These are phyloP conservation scores for Gymnogyps californianus DNA, from an alignment of 2,113 vertebrate species.

Conservation along the genomic window DNA sequence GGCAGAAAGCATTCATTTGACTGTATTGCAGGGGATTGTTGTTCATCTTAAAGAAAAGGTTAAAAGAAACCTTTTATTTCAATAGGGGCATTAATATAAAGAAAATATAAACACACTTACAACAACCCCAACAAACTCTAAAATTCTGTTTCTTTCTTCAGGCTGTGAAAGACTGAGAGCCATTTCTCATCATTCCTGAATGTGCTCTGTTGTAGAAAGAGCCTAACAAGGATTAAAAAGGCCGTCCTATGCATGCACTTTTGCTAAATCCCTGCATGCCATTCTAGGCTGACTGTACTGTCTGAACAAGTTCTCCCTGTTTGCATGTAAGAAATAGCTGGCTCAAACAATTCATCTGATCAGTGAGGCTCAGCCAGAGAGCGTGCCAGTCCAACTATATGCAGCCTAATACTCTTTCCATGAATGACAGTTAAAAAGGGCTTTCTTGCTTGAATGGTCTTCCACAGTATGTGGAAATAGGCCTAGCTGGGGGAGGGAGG, in stretches of 20 bases:
- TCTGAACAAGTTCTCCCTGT: slow-evolving; percentile 69
- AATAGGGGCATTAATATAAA: not conserved
- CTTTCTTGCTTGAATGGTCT: slow-evolving; percentile 62
- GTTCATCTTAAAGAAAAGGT: slow-evolving; percentile 8
- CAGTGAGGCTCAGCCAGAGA: slow-evolving; percentile 52
- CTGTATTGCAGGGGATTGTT: not conserved
- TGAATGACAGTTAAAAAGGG: slow-evolving; percentile 53
- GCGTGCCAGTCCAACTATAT: slow-evolving; percentile 32
- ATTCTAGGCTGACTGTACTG: slow-evolving; percentile 45
- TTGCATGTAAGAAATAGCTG: slow-evolving; percentile 64
- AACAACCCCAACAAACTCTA: not conserved
- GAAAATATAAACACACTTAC: slow-evolving; percentile 18
- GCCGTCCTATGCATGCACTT: slow-evolving; percentile 51
- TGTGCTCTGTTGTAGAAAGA: slow-evolving; percentile 35
- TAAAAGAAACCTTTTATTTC: slow-evolving; percentile 21
- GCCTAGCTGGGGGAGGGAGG: not conserved
- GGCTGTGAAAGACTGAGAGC: slow-evolving; percentile 1
- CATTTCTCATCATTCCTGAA: slow-evolving; percentile 54
- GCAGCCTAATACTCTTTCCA: slow-evolving; percentile 56
- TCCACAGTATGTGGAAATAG: not conserved
- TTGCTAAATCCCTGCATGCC: slow-evolving; percentile 63
- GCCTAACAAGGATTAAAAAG: slow-evolving; percentile 67
- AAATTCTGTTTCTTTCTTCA: not conserved
- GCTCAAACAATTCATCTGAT: slow-evolving; percentile 64
- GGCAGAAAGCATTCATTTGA: slow-evolving; percentile 39